Evolutionary conservation across 2,888 invertebrate species (phyloP).

Genomic region (Callyntrura sp.): DNA sequence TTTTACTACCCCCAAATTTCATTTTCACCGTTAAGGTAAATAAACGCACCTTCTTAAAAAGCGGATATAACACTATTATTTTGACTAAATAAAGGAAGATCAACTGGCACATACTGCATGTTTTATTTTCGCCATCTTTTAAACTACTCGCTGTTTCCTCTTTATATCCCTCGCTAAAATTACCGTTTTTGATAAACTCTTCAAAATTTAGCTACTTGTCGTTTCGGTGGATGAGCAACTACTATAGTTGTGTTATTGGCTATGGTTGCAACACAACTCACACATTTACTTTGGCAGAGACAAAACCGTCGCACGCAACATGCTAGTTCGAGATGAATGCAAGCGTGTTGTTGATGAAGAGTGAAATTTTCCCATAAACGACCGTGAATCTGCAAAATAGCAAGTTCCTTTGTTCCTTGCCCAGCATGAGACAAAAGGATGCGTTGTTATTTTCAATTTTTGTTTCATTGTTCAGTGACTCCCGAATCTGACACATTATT

Average conservation of each 20-base stretch:
- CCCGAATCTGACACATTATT: neutral
- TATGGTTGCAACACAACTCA: constrained; percentile 48
- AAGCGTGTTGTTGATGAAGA: constrained; percentile 55
- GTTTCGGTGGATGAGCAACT: constrained; percentile 68
- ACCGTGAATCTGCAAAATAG: constrained; percentile 57
- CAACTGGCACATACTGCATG: neutral
- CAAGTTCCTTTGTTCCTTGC: constrained; percentile 55
- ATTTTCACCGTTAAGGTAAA: constrained; percentile 56
- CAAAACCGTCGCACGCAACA: constrained; percentile 41
- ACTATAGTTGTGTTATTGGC: constrained; percentile 56
- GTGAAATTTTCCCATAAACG: constrained; percentile 72
- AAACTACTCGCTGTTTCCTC: constrained; percentile 25
- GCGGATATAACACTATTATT: constrained; percentile 28
- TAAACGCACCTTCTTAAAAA: constrained; percentile 48
- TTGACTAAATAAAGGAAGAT: neutral
- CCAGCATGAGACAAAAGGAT: constrained; percentile 57
- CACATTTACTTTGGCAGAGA: constrained; percentile 26
- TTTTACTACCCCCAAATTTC: constrained; percentile 46
- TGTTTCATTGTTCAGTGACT: constrained; percentile 27
- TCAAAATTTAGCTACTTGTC: constrained; percentile 44
- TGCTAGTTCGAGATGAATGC: neutral
- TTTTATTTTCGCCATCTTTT: neutral
- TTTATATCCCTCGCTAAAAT: neutral
- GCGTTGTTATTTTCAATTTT: constrained; percentile 56
- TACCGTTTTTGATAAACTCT: constrained; percentile 49